Evolutionary conservation across 92 coral and sea anemone genomes (phyloP), one percentile per base, ranked within the genome.

Genomic region (Siderastrea siderea): DNA sequence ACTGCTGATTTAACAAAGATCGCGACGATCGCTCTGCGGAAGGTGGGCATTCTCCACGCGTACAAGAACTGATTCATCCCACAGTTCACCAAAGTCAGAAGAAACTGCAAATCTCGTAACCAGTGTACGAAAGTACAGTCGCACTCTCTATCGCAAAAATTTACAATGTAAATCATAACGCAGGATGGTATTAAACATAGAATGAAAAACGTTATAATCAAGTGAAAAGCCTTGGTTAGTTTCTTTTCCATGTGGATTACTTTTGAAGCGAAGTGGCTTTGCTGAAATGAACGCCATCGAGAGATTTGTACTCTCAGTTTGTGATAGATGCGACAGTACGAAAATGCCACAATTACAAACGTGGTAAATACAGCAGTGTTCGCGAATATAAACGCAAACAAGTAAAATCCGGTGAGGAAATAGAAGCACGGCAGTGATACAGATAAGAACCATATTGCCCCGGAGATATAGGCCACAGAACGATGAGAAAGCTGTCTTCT

Each of bases 51-150:
- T 47, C 97, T 74, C 93, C 81, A 86, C 2, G 97, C 97, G 86
- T 94, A 94, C 68, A 94, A 77, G 61, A 94, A 94, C 91, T 94
- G 97, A 46, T 94, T 94, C 45, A 91, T 19, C n/a, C 94, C 87
- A 66, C 97, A 94, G 53, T 92, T 94, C 66, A 94, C 84, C 47
- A 94, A 91, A 26, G 95, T 94, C 70, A 94, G 71, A 49, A 94
- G 87, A 53, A 94, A 94, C 83, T 89, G 94, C 0, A 92, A 48
- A 67, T 94, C 97, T 79, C 95, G 82, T 43, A 92, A 69, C 97
- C 97, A 94, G 88, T 94, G 97, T 57, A 94, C 74, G 54, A 86
- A 48, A 38, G 62, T 71, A 74, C 97, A 94, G 77, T 61, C 84
- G 66, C 97, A 94, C 38, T 71, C 38, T 45, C 13, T 14, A 57